Evolutionary conservation across 2,888 invertebrate genomes (phyloP), one percentile per base, ranked within the genome.

Genomic region (Ormyrus rosae): DNA sequence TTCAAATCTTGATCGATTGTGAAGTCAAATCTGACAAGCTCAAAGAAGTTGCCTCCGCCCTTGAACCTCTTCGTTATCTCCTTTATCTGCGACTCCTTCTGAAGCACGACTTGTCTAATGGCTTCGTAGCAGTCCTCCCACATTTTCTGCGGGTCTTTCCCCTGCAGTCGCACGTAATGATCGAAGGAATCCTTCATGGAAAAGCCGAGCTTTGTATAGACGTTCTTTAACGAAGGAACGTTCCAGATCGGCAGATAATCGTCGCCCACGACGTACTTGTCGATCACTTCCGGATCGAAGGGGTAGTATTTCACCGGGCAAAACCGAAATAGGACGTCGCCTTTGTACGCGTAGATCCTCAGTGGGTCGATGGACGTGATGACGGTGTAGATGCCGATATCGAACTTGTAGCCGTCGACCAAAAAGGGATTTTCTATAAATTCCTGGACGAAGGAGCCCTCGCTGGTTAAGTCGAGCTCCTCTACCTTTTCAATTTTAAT

Each of bases 241-340:
- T 98, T 93, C 99, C 99, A 99, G 9, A 96, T 95, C 0, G 99
- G 99, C 61, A 97, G 91, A 89, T 99, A 99, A 89, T 98, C 96
- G 89, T 98, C 98, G 0, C 96, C 96, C 0, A 99, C 96, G 1
- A 99, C 97, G 88, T 99, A 99, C 88, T 98, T 97, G 86, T 97
- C 95, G 51, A 96, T 88, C 86, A 95, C 93, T 3, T 92, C 91
- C 0, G 95, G 92, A 91, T 99, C 95, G 86, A 99, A 98, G 0
- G 99, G 99, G 90, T 98, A 93, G 90, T 99, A 99, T 85, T 96
- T 94, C 2, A 94, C 93, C 0, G 96, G 94, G 87, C 99, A 99
- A 91, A 97, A 99, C 83, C 97, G 96, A 88, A 99, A 95, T 7
- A 99, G 91, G 8, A 96, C 95, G 88, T 99, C 99, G 4, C 96